Evolutionary conservation across 2,113 vertebrate genomes (phyloP).

Genomic region (Charadrius vociferus): DNA sequence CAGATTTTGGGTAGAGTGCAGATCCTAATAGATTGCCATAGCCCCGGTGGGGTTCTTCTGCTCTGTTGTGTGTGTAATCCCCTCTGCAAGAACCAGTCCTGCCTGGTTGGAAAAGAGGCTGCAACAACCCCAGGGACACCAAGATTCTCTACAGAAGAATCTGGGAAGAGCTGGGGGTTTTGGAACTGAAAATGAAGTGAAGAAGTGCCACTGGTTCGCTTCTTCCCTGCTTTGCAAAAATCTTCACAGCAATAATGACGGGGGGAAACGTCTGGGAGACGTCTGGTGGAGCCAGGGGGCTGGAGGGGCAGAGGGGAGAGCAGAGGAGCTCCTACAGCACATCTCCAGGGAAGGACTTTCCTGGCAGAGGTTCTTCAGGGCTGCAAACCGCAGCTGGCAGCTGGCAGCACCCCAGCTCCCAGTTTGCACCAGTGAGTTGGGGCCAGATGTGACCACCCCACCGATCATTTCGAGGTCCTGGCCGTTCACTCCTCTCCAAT

Average conservation of each 20-base stretch:
- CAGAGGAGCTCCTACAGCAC: neutral
- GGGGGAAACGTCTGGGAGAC: neutral
- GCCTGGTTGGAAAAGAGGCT: neutral
- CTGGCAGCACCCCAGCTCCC: neutral
- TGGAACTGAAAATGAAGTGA: neutral
- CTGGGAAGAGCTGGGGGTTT: neutral
- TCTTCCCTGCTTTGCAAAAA: neutral
- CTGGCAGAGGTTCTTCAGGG: neutral
- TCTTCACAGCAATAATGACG: neutral
- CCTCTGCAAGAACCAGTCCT: neutral
- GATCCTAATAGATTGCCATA: neutral
- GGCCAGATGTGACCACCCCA: neutral
- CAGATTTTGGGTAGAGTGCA: neutral
- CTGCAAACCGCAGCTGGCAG: neutral
- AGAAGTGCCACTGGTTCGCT: neutral
- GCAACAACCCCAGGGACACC: neutral
- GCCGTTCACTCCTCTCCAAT: neutral
- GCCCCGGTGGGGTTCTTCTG: neutral
- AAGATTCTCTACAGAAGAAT: neutral
- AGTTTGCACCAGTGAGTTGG: fast-evolving
- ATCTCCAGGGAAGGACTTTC: neutral
- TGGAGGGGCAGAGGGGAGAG: neutral
- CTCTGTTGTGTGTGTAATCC: neutral
- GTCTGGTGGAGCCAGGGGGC: neutral
- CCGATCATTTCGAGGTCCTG: fast-evolving